Base-by-base conservation (phyloP, 1,140 invertebrate genomes). In the Brachionus calyciflorus region DNA sequence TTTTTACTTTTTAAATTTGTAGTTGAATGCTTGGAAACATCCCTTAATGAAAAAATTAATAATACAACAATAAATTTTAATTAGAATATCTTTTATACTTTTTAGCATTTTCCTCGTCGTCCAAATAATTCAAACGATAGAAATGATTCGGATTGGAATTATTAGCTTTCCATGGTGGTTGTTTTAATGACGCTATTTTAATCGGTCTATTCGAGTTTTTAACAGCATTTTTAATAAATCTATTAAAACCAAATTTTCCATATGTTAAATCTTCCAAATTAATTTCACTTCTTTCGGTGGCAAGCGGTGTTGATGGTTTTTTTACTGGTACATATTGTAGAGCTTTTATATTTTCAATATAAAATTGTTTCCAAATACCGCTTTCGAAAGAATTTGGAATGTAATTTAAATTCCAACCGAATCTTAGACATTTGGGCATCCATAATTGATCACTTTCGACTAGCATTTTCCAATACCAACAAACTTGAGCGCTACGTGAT, bases 311-410 rank as follows among this genome's bases (percentile, higher is more conserved):
- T 3, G 26, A 14, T 3, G 69, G 10, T 41, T 65, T 65, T 41
- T 73, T 73, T 12, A 73, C 19, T 19, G 69, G 46, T 21, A 73
- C 33, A n/a, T 51, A 73, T 33, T 73, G 69, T 24, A 73, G 46
- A 3, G 69, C 69, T 33, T 73, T 73, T 30, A 84, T 83, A 77
- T 85, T 82, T 78, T 85, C 84, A 24, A 84, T 80, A 65, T 84
- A 85, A 69, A 82, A 81, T 65, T 82, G 79, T 70, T 85, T 85
- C 84, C 84, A 85, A 0, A 83, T 79, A 9, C 83, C 83, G 26
- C 75, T 80, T 78, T 85, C 84, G 77, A 83, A 84, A 7, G 82
- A 83, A 77, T 81, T 82, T 4, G 83, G 83, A 41, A 79, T 81
- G 68, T 82, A 81, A 6, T 82, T 78, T 19, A 85, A 65, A 63